Conservation (phyloP, 2,888 invertebrate genomes). For the Clitarchus hookeri region DNA sequence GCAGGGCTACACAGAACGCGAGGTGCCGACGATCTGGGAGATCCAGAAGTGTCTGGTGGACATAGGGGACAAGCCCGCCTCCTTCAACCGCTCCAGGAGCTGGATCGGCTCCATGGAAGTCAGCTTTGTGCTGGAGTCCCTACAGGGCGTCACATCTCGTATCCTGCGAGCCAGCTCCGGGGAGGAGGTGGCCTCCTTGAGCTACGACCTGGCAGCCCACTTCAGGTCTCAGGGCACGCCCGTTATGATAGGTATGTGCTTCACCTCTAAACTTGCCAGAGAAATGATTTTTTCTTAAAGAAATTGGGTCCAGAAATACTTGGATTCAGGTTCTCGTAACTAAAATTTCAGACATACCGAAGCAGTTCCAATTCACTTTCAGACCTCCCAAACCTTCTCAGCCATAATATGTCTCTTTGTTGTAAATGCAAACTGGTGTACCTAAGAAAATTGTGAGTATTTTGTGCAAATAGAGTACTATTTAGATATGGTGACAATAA, state of each 20-base stretch:
- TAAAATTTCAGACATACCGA: too few species aligned
- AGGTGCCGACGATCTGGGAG: conserved; percentile 79
- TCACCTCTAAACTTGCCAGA: too few species aligned
- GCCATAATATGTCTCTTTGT: too few species aligned
- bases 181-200: conserved; percentile 76
- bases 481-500: too few species aligned
- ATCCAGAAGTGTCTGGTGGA: conserved; percentile 94
- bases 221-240: conserved; percentile 94
- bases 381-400: too few species aligned
- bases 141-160: conserved; percentile 73
- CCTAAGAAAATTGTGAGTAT: too few species aligned
- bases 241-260: conserved; percentile 88
- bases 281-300: too few species aligned
- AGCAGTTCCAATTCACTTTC: too few species aligned
- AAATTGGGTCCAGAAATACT: too few species aligned
- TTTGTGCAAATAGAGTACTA: too few species aligned
- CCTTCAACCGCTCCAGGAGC: conserved; percentile 87
- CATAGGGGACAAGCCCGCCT: conserved; percentile 88
- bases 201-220: conserved; percentile 83
- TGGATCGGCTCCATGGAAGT: conserved; percentile 99
- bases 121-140: conserved; percentile 83
- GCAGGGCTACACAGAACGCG: conserved; percentile 79
- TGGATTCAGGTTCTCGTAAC: too few species aligned
- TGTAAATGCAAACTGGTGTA: too few species aligned
- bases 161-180: conserved; percentile 87